Base-by-base conservation (phyloP, 2,113 vertebrate species). In the Campylomormyrus numenius region DNA sequence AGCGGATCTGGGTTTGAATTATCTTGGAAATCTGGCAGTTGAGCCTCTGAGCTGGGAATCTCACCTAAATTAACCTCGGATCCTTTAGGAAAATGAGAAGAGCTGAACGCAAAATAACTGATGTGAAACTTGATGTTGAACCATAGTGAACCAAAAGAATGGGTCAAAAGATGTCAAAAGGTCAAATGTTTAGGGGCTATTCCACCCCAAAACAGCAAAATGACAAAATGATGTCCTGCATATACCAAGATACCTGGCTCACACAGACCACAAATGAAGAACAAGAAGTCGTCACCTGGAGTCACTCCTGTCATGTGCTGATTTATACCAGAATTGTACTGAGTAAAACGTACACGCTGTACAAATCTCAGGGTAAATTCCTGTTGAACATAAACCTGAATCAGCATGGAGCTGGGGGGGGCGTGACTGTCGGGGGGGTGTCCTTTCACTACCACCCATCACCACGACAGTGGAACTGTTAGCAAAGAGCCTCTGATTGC, bases 401-500 rank as follows among this genome's bases (percentile, higher is more conserved):
- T 80, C 15, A 7, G 74, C 74, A 77, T 5, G 66, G 31, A 74
- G 58, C 31, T 74, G 48, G 49, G 2, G 3, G 9, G 66, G 31
- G 3, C 10, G 66, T 15, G 70, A 74, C 70, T 17, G n/a, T 35
- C 27, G 3, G 11, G 7, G 39, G 53, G 15, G 46, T 42, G 62
- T 84, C 8, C 21, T 62, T 62, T n/a, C 24, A 62, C 24, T 62
- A n/a, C 58, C 91, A 62, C 49, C 88, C 19, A 56, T 39, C 31
- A 88, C 80, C 70, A 58, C 15, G 85, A 31, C 80, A 31, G 10
- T 70, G n/a, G n/a, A 11, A 70, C n/a, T 13, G 27, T 70, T 70
- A 70, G 62, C 10, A 31, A 70, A 70, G n/a, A 70, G 62, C 53
- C 58, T 31, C 70, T 90, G 88, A 90, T 70, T 62, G 56, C 48